Conservation (phyloP, 2,113 vertebrate genomes). For the Cyprichromis sp. region DNA sequence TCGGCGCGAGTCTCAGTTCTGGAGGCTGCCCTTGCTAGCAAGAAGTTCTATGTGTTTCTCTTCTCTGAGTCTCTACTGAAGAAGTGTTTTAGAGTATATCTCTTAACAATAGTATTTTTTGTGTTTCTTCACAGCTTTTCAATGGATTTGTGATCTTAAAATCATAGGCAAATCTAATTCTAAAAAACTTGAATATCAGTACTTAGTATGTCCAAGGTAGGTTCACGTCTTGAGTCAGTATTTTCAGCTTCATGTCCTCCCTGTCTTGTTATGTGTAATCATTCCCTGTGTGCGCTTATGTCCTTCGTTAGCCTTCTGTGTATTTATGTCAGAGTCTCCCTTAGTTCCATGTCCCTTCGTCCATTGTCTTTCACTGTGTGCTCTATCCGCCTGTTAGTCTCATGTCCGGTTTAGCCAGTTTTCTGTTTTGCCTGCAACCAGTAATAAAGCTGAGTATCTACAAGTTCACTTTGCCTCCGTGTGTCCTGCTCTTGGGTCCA, state of each 20-base stretch:
- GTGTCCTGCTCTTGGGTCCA: background rate
- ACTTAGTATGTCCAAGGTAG: background rate
- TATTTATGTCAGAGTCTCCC: background rate
- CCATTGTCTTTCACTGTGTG: background rate
- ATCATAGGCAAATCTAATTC: background rate
- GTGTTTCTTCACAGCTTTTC: background rate
- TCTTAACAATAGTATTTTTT: background rate
- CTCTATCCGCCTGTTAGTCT: background rate
- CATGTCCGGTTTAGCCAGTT: background rate
- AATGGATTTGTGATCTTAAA: background rate
- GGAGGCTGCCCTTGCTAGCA: too few relatives aligned
- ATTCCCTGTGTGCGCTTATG: background rate
- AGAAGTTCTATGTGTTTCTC: too few relatives aligned
- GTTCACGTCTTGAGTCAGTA: background rate
- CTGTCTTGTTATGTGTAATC: background rate
- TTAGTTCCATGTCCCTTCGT: background rate
- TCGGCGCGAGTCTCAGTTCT: too few relatives aligned
- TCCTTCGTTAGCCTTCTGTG: background rate
- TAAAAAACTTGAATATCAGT: background rate
- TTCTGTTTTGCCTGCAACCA: background rate
- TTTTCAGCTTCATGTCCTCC: background rate
- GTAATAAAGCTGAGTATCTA: background rate
- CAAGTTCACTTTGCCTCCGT: background rate
- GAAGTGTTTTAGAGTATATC: too few relatives aligned
- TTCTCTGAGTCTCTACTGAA: too few relatives aligned